Conservation (phyloP, 2,797 vertebrate species). For the Arnoldichthys spilopterus region DNA sequence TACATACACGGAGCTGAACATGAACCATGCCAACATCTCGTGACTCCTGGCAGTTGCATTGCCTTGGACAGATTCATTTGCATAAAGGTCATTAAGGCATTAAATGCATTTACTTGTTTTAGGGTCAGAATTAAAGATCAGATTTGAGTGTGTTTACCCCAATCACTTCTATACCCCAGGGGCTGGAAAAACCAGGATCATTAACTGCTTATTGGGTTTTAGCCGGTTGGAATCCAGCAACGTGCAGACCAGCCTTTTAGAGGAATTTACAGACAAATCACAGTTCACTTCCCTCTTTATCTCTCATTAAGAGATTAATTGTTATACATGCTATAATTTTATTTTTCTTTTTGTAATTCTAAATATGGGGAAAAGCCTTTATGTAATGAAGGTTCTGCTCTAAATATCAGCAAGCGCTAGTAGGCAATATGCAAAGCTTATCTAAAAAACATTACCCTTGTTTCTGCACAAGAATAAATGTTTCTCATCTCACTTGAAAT, state of each 20-base stretch:
- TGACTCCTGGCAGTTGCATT: no score
- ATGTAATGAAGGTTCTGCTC: background rate
- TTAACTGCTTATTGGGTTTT: background rate
- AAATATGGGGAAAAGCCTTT: background rate
- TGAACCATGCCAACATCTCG: no score
- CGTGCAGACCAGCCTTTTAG: background rate
- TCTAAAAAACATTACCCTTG: background rate
- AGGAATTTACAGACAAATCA: background rate
- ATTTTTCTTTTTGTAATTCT: background rate
- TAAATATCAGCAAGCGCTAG: background rate
- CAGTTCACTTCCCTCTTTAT: background rate
- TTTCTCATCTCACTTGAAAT: background rate
- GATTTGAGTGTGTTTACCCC: constrained; percentile 9
- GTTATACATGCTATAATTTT: background rate
- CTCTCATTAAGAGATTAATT: background rate
- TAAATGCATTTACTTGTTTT: background rate
- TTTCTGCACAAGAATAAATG: constrained; percentile 15
- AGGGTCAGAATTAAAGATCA: constrained; percentile 1
- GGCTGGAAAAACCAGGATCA: background rate
- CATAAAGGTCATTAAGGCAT: background rate
- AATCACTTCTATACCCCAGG: background rate
- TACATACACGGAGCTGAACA: no score
- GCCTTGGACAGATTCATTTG: no score
- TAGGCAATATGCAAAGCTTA: background rate
- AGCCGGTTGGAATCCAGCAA: background rate